Evolutionary conservation across 2,113 vertebrate species (phyloP), one percentile per base, ranked within the genome.

Genomic region (Trematomus loennbergii): DNA sequence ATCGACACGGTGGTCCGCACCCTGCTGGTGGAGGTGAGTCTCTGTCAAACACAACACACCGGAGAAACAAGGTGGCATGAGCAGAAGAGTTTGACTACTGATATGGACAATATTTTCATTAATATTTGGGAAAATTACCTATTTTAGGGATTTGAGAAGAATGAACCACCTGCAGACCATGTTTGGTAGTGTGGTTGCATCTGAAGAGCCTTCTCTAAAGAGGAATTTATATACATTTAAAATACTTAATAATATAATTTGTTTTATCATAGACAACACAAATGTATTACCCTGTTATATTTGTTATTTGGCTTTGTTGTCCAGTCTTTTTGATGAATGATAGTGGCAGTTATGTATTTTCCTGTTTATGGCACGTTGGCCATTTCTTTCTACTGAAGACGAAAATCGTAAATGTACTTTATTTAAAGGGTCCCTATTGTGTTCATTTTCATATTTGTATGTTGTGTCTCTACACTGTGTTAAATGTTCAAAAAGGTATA

Each of bases 11-110:
- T 97, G 78, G 69, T 95, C 67, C 93, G 86, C 72, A 89, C 89
- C 7, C 87, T 97, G 43, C 83, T 95, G 79, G 96, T 97, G 68
- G 90, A 96, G 95, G 96, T 96, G 73, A 92, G 95, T 78, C n/a
- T 25, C 54, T 0, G n/a, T 33, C 18, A 33, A 3, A 62, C 40
- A n/a, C 46, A 6, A 81, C 29, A n/a, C n/a, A 4, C 52, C 2
- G 2, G 50, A 22, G 3, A 15, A 13, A 4, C 25, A 12, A 43
- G 2, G 36, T 61, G 59, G 43, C 59, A 43, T 9, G 18, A 17
- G 59, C 33, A 36, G 15, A 20, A 20, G 10, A n/a, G 17, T 33
- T 15, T 9, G 9, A 54, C 9, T 54, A 54, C 49, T n/a, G 25
- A 29, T 29, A 59, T 4, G 16, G 57, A 57, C 54, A 29, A 29